phyloP scores from a whole-genome alignment of 2,113 vertebrate genomes.

The Nanorana parkeri region DNA sequence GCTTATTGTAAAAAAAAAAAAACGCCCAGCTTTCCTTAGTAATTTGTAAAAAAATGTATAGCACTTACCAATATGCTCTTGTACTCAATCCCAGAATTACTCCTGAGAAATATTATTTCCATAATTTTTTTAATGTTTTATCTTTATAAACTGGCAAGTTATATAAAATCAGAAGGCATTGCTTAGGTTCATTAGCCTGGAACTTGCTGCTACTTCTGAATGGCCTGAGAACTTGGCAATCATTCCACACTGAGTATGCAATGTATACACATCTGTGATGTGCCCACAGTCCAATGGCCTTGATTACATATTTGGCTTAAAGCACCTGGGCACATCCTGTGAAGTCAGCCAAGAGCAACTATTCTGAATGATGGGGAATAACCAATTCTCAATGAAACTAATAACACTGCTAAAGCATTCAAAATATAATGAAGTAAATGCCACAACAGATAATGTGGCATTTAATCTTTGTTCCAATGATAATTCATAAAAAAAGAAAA shows the following conservation, averaged over 20 bases:
- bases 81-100: too few species aligned
- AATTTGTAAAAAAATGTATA: too few species aligned
- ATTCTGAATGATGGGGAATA: conserved; percentile 72
- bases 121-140: too few species aligned
- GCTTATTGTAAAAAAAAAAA: too few species aligned
- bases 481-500: too few species aligned
- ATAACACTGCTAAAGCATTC: conserved; percentile 51
- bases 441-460: not conserved
- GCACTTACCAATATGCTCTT: too few species aligned
- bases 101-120: too few species aligned
- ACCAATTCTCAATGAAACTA: conserved; percentile 71
- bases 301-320: conserved; percentile 70
- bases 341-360: conserved; percentile 71
- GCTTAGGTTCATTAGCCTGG: conserved; percentile 70
- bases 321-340: conserved; percentile 74
- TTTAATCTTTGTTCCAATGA: not conserved
- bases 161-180: conserved; percentile 70
- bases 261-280: conserved; percentile 75
- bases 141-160: conserved; percentile 21
- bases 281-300: conserved; percentile 73
- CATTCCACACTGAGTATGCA: conserved; percentile 64
- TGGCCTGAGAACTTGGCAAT: conserved; percentile 69
- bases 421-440: not conserved
- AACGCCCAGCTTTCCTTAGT: too few species aligned
- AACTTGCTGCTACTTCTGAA: conserved; percentile 65